These are phyloP conservation scores for Spermophilus dauricus DNA, from an alignment of 2,113 vertebrate genomes.

Conservation along the genomic window DNA sequence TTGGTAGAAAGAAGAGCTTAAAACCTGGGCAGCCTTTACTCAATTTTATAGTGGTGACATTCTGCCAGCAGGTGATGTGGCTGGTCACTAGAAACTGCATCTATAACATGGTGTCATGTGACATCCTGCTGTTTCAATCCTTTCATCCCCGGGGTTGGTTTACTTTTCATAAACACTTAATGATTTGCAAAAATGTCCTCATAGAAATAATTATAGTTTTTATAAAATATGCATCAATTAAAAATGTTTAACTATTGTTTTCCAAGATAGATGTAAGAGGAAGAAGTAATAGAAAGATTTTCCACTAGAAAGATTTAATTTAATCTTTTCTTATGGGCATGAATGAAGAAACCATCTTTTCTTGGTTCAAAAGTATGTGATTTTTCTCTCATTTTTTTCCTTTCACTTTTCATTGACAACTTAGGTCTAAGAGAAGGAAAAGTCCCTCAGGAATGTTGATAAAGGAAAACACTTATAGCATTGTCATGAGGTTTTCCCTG, in stretches of 20 bases:
- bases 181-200: neutral
- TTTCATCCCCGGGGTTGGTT: neutral
- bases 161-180: neutral
- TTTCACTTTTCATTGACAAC: neutral
- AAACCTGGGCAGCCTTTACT: neutral
- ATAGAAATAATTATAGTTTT: neutral
- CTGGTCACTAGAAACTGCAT: neutral
- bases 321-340: neutral
- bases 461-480: neutral
- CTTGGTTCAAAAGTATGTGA: neutral
- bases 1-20: neutral
- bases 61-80: neutral
- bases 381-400: neutral
- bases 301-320: neutral
- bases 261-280: neutral
- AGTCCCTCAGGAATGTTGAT: neutral
- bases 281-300: neutral
- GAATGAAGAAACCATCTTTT: neutral
- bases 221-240: neutral
- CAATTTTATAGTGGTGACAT: neutral
- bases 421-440: neutral
- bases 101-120: neutral
- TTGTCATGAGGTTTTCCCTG: neutral
- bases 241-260: slow-evolving; percentile 19
- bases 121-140: neutral